These are phyloP conservation scores for Epicauta chinensis DNA, from an alignment of 1,140 invertebrate genomes.

Conservation along the genomic window DNA sequence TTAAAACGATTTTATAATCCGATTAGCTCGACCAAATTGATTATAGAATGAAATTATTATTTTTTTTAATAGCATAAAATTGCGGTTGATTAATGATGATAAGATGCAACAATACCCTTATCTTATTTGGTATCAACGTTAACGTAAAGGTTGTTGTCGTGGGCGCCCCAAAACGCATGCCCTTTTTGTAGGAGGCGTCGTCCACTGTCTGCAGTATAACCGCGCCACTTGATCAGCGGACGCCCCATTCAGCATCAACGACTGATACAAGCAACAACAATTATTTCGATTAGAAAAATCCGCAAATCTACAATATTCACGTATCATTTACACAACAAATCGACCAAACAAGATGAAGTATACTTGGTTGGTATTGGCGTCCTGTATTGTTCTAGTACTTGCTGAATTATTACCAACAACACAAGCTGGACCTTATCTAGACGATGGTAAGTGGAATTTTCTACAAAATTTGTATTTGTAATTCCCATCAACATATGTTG, in stretches of 20 bases:
- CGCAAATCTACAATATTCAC: no score
- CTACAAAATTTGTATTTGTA: neutral
- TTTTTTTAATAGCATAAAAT: neutral
- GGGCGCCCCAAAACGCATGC: conserved; percentile 19
- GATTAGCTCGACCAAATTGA: no score
- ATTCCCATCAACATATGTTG: no score
- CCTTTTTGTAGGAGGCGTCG: conserved; percentile 20
- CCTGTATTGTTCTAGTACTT: conserved; percentile 34
- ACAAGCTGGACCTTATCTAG: conserved; percentile 36
- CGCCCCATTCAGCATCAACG: conserved; percentile 6
- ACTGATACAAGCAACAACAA: neutral
- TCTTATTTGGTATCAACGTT: neutral
- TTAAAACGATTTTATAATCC: no score
- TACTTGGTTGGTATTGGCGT: conserved; percentile 35
- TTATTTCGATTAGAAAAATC: no score
- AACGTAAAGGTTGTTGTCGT: conserved; percentile 11
- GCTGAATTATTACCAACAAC: conserved; percentile 29
- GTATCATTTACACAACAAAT: no score
- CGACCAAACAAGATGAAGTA: conserved; percentile 36
- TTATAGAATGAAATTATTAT: no score
- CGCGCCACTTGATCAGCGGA: conserved; percentile 17
- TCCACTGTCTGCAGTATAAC: conserved; percentile 21
- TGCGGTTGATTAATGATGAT: neutral
- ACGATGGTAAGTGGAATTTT: conserved; percentile 38
- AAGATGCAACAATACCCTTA: neutral